Evolutionary conservation across 2,113 vertebrate genomes (phyloP).

Genomic region (Ginglymostoma cirratum): DNA sequence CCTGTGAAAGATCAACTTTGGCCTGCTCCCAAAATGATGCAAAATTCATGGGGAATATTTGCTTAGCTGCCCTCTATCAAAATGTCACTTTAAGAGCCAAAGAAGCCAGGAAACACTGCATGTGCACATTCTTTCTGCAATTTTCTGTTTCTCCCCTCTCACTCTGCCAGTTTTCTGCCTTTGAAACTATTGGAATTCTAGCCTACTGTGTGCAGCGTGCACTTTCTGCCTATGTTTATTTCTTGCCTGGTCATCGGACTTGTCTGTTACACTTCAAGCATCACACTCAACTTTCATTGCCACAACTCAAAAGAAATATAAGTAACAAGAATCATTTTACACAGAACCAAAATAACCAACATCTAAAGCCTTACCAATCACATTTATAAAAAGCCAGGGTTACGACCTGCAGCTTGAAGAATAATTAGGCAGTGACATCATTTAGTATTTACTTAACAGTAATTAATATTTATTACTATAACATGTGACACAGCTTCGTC

Average conservation of each 20-base stretch:
- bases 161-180: background rate
- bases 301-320: slow-evolving; percentile 9
- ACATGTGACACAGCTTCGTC: background rate
- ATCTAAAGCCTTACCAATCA: background rate
- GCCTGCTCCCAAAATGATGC: background rate
- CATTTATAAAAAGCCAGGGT: background rate
- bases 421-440: background rate
- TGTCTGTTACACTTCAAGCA: background rate
- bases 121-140: background rate
- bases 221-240: background rate
- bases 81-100: background rate
- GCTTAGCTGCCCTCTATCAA: background rate
- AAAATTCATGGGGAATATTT: background rate
- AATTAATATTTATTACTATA: background rate
- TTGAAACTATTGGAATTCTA: background rate
- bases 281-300: background rate
- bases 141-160: background rate
- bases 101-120: background rate
- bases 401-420: background rate
- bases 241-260: background rate
- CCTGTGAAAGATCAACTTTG: background rate
- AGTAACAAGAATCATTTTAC: slow-evolving; percentile 11
- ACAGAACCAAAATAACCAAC: background rate
- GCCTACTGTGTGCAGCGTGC: background rate
- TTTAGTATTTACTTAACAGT: background rate